Conservation (phyloP, 2,797 vertebrate species). For the Erpetoichthys calabaricus region DNA sequence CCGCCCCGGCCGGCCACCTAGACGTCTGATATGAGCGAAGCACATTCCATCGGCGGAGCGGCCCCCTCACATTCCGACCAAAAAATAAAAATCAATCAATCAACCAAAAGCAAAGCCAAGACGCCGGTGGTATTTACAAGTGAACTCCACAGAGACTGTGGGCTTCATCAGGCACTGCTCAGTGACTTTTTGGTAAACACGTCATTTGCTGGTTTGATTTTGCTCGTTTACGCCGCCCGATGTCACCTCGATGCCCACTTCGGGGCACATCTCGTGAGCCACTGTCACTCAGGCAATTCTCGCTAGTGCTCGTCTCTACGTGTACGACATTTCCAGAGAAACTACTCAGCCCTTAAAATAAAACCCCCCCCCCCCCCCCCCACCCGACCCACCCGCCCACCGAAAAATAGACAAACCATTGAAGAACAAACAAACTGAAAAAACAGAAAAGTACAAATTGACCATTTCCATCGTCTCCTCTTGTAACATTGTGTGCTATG, state of each 20-base stretch:
- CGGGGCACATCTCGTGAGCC: constrained; percentile 35
- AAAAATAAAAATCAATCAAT: constrained; percentile 17
- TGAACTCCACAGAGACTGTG: constrained; percentile 89
- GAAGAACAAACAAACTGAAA: constrained; percentile 28
- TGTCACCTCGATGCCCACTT: constrained; percentile 84
- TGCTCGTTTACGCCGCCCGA: constrained; percentile 80
- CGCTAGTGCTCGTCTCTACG: constrained; percentile 23
- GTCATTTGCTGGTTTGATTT: constrained; percentile 66
- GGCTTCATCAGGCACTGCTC: constrained; percentile 98
- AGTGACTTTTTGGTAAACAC: constrained; percentile 64
- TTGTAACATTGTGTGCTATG: constrained; percentile 46
- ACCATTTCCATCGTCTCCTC: constrained; percentile 64
- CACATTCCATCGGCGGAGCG: constrained; percentile 59
- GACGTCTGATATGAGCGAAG: constrained; percentile 68
- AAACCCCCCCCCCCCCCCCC: constrained; percentile 18
- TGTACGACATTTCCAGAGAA: constrained; percentile 53
- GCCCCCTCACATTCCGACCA: constrained; percentile 43
- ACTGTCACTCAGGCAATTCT: constrained; percentile 60
- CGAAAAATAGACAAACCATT: constrained; percentile 7
- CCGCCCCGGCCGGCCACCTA: constrained; percentile 64
- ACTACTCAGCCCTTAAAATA: constrained; percentile 69
- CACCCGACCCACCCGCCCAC: not conserved
- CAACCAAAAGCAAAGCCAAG: not conserved
- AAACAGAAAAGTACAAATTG: constrained; percentile 64
- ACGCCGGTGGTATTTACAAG: constrained; percentile 75